A percentile compares a stretch with the other conserved stretches of the same genome.
Conservation (phyloP, 2,113 vertebrate genomes). For the Pelusios castaneus region DNA sequence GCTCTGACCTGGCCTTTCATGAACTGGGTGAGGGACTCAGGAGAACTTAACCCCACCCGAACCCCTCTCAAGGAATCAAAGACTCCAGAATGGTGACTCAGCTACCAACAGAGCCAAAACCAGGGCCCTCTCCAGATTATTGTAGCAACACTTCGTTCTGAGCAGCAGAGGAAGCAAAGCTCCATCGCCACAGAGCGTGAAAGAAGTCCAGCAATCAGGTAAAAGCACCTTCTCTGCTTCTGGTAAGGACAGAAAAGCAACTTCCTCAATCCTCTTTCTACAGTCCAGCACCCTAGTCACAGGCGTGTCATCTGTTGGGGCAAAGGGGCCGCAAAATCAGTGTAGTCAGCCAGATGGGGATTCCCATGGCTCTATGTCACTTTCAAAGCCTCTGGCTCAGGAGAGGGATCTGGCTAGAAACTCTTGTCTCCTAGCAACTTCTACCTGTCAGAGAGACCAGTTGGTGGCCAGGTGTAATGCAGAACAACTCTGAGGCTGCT, state of each 20-base stretch:
- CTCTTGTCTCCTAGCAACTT: not conserved
- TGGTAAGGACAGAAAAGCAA: not conserved
- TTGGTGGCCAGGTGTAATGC: not conserved
- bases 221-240: not conserved
- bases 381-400: not conserved
- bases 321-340: not conserved
- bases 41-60: too few species aligned
- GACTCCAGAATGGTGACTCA: too few species aligned
- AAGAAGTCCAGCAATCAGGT: not conserved
- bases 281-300: not conserved
- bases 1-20: too few species aligned
- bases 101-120: not conserved
- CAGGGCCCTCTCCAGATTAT: not conserved
- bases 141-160: not conserved
- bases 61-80: too few species aligned
- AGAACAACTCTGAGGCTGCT: not conserved
- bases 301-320: not conserved
- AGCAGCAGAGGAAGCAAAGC: not conserved
- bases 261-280: not conserved
- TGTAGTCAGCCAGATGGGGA: not conserved
- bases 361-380: not conserved
- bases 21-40: too few species aligned
- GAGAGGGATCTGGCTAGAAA: not conserved
- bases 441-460: not conserved
- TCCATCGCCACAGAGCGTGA: not conserved